Evolutionary conservation across 1,140 invertebrate genomes (phyloP).

Genomic region (Drosophila auraria): DNA sequence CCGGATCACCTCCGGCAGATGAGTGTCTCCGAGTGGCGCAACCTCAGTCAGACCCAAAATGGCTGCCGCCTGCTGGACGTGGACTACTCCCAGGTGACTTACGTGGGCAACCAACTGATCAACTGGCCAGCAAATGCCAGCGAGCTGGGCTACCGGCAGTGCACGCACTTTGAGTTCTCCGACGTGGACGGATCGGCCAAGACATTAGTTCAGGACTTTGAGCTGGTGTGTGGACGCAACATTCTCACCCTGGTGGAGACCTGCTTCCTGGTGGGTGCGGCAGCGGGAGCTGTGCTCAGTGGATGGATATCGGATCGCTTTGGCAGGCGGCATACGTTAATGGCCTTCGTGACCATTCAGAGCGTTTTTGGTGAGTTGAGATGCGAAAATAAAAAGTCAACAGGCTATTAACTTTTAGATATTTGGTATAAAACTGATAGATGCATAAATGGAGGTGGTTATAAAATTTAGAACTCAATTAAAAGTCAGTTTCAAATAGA

Average conservation of each 20-base stretch:
- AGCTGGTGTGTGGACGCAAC: constrained; percentile 87
- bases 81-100: constrained; percentile 56
- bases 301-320: constrained; percentile 90
- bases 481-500: neutral
- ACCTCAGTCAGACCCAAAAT: constrained; percentile 87
- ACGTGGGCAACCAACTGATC: constrained; percentile 46
- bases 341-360: constrained; percentile 86
- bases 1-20: constrained; percentile 86
- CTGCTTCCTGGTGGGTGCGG: constrained; percentile 90
- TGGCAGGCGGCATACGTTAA: constrained; percentile 90
- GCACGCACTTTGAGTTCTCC: constrained; percentile 88
- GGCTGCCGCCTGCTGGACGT: constrained; percentile 85
- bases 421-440: neutral
- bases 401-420: too few species aligned
- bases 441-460: too few species aligned
- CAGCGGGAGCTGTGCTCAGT: constrained; percentile 89
- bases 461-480: neutral
- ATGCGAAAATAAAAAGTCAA: neutral
- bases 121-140: constrained; percentile 59
- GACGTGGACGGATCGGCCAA: constrained; percentile 86
- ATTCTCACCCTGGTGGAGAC: constrained; percentile 88
- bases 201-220: constrained; percentile 88
- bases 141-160: constrained; percentile 80
- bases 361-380: constrained; percentile 69
- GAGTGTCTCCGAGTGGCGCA: constrained; percentile 86